Base-by-base conservation (phyloP, 2,888 invertebrate genomes). In the Ophion ventricosus region DNA sequence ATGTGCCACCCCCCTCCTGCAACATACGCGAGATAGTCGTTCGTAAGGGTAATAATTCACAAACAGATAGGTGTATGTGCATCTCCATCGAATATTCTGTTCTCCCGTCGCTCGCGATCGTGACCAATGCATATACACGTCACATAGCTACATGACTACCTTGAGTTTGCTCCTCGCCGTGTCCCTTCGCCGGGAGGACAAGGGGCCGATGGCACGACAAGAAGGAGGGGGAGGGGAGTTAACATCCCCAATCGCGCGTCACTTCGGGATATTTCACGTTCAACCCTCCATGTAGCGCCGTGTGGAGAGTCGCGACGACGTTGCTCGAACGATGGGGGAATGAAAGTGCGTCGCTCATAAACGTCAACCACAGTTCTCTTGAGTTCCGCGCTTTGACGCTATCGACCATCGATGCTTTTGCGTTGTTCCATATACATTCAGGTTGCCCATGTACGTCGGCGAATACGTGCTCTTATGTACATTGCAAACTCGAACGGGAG, bases 291-390 rank as follows among this genome's bases (percentile, higher is more conserved):
- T 43, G 63, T 63, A 59, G 20, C 26, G 20, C 59, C 11, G 67
- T 49, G 49, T 49, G 49, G 54, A 35, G 72, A 66, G 54, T 57
- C 29, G 25, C n/a, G 61, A 14, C 29, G 49, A 66, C 56, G 61
- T 59, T 63, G 59, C 82, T 56, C 43, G 23, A 43, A 25, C 23
- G 56, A 23, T 40, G 20, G 56, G 72, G 73, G 70, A 70, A 43
- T 76, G 56, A 49, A 70, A 79, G 75, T 74, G 77, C 89, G 91
- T 93, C 91, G 91, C 92, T 93, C 93, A 92, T 93, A 93, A 93
- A 93, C 91, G 93, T 93, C 93, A 93, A 86, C 90, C 88, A 87
- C 93, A 90, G 87, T 80, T 80, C 86, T 73, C 73, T 67, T 79
- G 80, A 84, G 75, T 82, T 75, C 83, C 83, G 83, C 83, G 82